Evolutionary conservation across 2,888 invertebrate genomes (phyloP).

Genomic region (Apoda limacodes): DNA sequence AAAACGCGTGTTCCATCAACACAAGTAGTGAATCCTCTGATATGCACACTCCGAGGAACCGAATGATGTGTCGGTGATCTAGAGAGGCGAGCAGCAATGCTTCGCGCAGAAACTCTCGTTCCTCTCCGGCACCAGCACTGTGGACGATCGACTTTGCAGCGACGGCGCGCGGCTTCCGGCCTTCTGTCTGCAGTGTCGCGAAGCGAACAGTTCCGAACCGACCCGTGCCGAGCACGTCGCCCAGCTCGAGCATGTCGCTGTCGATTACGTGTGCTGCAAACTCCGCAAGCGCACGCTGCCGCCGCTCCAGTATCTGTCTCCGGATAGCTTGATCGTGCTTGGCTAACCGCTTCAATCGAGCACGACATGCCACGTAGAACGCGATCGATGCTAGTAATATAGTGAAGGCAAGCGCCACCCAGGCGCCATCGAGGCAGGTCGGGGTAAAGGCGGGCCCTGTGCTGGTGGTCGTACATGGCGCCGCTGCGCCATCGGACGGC

Average conservation of each 20-base stretch:
- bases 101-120: conserved; percentile 79
- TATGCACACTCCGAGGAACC: conserved; percentile 81
- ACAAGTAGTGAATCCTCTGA: conserved; percentile 85
- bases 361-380: conserved; percentile 69
- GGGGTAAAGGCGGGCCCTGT: conserved; percentile 59
- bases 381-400: conserved; percentile 72
- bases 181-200: conserved; percentile 29
- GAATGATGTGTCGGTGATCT: conserved; percentile 86
- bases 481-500: conserved; percentile 18
- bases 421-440: conserved; percentile 71
- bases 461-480: conserved; percentile 7
- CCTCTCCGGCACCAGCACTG: conserved; percentile 81
- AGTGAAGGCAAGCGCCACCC: conserved; percentile 64
- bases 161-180: conserved; percentile 63
- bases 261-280: conserved; percentile 25
- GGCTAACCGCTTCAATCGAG: conserved; percentile 41
- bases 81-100: conserved; percentile 90
- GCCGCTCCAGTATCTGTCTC: conserved; percentile 25
- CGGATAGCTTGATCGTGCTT: conserved; percentile 18
- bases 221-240: conserved; percentile 37
- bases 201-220: conserved; percentile 38
- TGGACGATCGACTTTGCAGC: conserved; percentile 88
- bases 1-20: conserved; percentile 92
- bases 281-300: conserved; percentile 20
- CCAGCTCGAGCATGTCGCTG: conserved; percentile 25